phyloP scores from a whole-genome alignment of 1,140 invertebrate species.

The Olivierus martensii region DNA sequence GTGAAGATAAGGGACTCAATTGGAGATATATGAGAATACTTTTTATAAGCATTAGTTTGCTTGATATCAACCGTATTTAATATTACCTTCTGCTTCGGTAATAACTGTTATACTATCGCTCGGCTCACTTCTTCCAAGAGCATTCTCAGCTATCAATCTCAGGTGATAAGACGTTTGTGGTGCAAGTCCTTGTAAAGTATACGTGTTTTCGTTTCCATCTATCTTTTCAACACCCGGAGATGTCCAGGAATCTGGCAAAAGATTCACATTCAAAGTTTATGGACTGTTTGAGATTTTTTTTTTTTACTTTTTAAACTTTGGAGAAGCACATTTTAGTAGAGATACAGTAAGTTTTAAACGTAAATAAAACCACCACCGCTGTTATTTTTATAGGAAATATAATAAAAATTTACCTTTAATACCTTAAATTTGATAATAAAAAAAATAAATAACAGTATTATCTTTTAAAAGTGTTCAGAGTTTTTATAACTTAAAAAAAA shows the following conservation, averaged over 20 bases:
- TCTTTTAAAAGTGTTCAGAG: neutral
- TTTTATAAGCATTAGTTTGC: neutral
- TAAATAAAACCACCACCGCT: no score
- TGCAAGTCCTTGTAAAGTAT: conserved; percentile 58
- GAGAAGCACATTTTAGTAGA: no score
- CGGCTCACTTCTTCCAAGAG: conserved; percentile 79
- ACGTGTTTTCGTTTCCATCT: conserved; percentile 20
- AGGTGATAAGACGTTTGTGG: conserved; percentile 91
- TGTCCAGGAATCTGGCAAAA: conserved; percentile 9
- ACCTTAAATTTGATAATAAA: no score
- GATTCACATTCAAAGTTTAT: neutral
- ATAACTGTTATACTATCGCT: conserved; percentile 75
- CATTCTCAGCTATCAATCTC: conserved; percentile 87
- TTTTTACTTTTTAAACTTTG: no score
- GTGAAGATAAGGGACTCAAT: no score
- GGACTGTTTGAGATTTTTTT: no score
- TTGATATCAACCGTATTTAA: conserved; percentile 19
- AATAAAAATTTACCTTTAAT: no score
- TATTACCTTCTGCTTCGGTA: conserved; percentile 39
- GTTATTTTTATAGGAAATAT: no score
- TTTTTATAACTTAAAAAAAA: neutral
- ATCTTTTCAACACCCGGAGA: conserved; percentile 1
- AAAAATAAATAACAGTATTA: neutral
- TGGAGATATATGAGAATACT: neutral
- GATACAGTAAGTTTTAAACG: no score